These are phyloP conservation scores for Stenchaetothrips biformis DNA, from an alignment of 2,888 invertebrate genomes.

Conservation along the genomic window DNA sequence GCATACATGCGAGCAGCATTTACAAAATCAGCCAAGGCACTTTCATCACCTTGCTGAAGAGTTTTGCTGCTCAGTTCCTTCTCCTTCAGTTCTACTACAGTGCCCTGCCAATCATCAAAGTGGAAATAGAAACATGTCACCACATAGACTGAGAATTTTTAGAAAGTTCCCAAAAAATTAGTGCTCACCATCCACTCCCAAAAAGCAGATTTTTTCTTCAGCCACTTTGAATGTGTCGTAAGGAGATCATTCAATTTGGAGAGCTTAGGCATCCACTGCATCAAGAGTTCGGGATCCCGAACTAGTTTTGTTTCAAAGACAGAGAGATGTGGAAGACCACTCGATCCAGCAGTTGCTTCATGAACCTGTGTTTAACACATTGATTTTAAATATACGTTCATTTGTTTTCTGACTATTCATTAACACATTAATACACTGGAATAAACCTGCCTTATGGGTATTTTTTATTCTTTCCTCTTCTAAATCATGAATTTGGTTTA, in stretches of 20 bases:
- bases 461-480: background rate
- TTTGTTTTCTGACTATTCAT: background rate
- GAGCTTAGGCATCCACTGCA: background rate
- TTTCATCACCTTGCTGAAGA: background rate
- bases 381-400: background rate
- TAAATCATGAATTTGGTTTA: background rate
- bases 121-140: background rate
- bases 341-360: constrained; percentile 6
- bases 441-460: background rate
- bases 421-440: background rate
- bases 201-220: background rate
- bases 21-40: background rate
- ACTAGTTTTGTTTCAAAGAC: constrained; percentile 11
- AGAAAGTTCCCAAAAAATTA: background rate
- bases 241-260: background rate
- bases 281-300: background rate
- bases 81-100: background rate
- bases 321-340: constrained; percentile 6
- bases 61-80: background rate
- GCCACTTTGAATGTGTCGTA: background rate
- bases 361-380: background rate
- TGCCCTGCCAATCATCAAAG: background rate
- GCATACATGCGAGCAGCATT: background rate
- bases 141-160: background rate
- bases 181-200: constrained; percentile 10